Evolutionary conservation across 2,113 vertebrate genomes (phyloP).

Genomic region (Mustela nigripes): DNA sequence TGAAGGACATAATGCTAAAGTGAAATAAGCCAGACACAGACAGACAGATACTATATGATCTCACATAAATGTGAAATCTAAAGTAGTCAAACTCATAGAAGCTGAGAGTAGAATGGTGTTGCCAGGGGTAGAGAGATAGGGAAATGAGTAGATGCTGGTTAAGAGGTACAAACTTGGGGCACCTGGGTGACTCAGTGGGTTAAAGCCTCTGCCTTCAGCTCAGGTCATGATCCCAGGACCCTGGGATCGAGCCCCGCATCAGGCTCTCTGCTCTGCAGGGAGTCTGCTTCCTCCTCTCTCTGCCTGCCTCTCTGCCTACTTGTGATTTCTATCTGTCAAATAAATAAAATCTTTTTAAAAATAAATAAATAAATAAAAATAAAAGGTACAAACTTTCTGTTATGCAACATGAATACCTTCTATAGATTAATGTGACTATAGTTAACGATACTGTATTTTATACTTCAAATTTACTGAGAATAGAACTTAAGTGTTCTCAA

Average conservation of each 20-base stretch:
- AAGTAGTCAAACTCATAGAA: not conserved
- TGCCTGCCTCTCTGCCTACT: too few relatives aligned
- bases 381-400: not conserved
- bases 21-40: not conserved
- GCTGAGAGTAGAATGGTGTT: not conserved
- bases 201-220: too few relatives aligned
- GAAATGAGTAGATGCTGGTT: not conserved
- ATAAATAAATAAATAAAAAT: too few relatives aligned
- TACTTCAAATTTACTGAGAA: not conserved
- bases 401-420: not conserved
- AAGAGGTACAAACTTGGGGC: not conserved
- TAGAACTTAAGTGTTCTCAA: not conserved
- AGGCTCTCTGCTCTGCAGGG: too few relatives aligned
- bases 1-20: not conserved
- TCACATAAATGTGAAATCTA: not conserved
- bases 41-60: not conserved
- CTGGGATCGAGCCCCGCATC: too few relatives aligned
- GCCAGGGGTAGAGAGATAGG: not conserved
- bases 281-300: too few relatives aligned
- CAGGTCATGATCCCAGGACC: too few relatives aligned
- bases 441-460: not conserved
- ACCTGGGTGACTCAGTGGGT: too few relatives aligned
- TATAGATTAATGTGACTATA: not conserved
- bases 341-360: too few relatives aligned
- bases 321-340: too few relatives aligned